Conservation (phyloP, 1,140 invertebrate genomes). For the Nomia melanderi region DNA sequence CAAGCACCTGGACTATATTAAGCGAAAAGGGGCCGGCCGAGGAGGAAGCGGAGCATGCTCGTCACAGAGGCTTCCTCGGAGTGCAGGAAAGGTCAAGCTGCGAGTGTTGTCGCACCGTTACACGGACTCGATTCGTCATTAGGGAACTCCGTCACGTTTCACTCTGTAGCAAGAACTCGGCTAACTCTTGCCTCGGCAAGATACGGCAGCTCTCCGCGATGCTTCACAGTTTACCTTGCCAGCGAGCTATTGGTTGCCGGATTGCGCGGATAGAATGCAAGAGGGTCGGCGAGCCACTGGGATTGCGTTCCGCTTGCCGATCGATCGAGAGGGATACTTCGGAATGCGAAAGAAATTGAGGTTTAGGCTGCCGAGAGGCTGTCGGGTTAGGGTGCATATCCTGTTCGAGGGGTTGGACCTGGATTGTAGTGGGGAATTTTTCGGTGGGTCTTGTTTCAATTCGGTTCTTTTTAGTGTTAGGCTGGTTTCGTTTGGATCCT, state of each 20-base stretch:
- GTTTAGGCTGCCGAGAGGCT: no score
- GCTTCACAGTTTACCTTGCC: not conserved
- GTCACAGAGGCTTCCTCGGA: not conserved
- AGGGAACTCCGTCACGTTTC: not conserved
- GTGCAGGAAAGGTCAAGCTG: not conserved
- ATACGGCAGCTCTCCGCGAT: not conserved
- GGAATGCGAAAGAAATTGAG: no score
- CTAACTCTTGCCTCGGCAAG: not conserved
- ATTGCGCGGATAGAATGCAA: no score
- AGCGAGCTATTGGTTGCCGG: not conserved
- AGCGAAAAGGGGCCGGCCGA: not conserved
- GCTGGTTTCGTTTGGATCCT: no score
- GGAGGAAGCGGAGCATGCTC: not conserved
- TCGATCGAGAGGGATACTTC: no score
- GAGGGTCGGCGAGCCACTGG: no score
- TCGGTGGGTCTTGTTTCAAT: no score
- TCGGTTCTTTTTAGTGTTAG: no score
- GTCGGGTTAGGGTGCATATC: no score
- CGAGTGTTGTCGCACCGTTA: not conserved
- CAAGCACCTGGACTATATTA: slow-evolving; percentile 4
- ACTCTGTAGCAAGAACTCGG: not conserved
- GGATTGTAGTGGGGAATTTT: no score
- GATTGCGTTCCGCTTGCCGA: no score
- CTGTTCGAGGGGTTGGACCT: no score
- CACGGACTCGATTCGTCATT: not conserved